These are phyloP conservation scores for Brachynemurus nebulosus DNA, from an alignment of 2,888 invertebrate species.

Conservation along the genomic window DNA sequence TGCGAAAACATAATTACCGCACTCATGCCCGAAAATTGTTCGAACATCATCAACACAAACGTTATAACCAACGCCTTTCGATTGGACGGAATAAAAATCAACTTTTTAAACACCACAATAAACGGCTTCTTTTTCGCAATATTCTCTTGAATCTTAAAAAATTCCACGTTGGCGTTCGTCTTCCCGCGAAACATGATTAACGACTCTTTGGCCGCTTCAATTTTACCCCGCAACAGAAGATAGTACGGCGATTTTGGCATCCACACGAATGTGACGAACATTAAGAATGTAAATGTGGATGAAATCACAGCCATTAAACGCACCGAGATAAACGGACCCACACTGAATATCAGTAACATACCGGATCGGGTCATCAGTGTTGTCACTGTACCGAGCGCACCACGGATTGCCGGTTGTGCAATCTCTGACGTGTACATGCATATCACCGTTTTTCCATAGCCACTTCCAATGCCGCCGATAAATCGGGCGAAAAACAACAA, in stretches of 20 bases:
- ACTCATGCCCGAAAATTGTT: slow-evolving; percentile 4
- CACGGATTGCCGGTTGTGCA: not conserved
- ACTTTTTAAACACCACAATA: not conserved
- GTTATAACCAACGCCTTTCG: slow-evolving; percentile 4
- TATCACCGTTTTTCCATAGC: slow-evolving; percentile 1
- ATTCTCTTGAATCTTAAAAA: slow-evolving; percentile 4
- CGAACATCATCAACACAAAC: not conserved
- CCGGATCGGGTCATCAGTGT: slow-evolving; percentile 2
- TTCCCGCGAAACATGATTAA: slow-evolving; percentile 1
- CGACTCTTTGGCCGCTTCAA: slow-evolving; percentile 1
- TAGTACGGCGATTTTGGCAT: slow-evolving; percentile 9
- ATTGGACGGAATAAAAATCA: slow-evolving; percentile 1
- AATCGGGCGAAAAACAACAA: slow-evolving; percentile 4
- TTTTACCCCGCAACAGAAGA: slow-evolving; percentile 3
- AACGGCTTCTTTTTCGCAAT: not conserved
- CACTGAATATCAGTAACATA: not conserved
- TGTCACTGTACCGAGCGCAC: slow-evolving; percentile 6
- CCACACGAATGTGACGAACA: slow-evolving; percentile 4
- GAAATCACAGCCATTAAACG: slow-evolving; percentile 2
- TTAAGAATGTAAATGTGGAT: not conserved
- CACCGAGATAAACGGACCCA: slow-evolving; percentile 3
- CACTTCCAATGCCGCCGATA: slow-evolving; percentile 2
- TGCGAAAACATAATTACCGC: slow-evolving; percentile 8
- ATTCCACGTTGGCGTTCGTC: slow-evolving; percentile 1
- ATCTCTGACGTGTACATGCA: slow-evolving; percentile 6